Percentiles rank a stretch among this genome's conserved stretches.
phyloP scores from a whole-genome alignment of 2,113 vertebrate genomes.

The Saccopteryx bilineata region DNA sequence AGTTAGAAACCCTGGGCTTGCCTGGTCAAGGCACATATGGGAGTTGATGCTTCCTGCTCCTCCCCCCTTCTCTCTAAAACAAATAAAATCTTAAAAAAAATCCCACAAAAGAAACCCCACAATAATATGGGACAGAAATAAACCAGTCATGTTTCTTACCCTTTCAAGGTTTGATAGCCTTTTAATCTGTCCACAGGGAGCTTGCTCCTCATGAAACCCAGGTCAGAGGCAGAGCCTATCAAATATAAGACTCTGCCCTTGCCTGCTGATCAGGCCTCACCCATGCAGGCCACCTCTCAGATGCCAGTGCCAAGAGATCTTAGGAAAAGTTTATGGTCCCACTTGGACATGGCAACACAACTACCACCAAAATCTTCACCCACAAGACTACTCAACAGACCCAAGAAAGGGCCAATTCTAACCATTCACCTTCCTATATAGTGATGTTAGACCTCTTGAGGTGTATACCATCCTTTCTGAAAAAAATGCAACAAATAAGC shows the following conservation, averaged over 20 bases:
- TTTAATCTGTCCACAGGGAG: slow-evolving; percentile 7
- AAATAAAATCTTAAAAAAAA: too few relatives aligned
- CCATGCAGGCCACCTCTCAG: background rate
- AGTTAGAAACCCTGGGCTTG: too few relatives aligned
- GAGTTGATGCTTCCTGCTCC: too few relatives aligned
- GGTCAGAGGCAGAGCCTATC: background rate
- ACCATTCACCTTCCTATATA: background rate
- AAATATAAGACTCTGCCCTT: background rate
- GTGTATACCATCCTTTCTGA: background rate
- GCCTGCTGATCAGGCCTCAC: background rate
- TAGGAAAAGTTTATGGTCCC: background rate
- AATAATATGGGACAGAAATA: background rate
- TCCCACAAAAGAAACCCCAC: background rate
- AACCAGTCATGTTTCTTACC: background rate
- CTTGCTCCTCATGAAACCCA: background rate
- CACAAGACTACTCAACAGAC: background rate
- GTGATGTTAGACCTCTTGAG: background rate
- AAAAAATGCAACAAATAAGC: background rate
- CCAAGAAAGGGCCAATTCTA: background rate
- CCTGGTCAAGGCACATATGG: too few relatives aligned
- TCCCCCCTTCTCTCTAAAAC: too few relatives aligned
- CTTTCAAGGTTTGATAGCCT: slow-evolving; percentile 45
- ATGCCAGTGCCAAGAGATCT: background rate
- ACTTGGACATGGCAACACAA: background rate
- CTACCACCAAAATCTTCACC: background rate